Evolutionary conservation across 2,113 vertebrate genomes (phyloP).

Genomic region (Dinomys branickii): DNA sequence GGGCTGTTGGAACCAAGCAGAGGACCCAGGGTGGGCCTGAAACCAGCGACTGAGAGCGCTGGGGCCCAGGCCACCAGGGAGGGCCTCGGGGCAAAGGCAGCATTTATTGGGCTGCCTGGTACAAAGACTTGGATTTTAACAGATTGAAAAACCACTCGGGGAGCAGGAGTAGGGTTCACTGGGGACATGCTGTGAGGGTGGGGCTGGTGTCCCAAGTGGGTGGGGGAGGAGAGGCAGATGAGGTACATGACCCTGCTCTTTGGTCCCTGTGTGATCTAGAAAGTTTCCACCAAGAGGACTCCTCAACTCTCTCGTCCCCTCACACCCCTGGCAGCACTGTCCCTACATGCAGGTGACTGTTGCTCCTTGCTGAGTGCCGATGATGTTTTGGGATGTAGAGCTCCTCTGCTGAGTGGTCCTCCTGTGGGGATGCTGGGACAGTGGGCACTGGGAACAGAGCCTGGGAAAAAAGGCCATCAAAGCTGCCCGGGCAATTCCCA

Average conservation of each 20-base stretch:
- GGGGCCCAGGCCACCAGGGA: accelerated
- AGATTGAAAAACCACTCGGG: not conserved
- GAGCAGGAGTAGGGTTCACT: not conserved
- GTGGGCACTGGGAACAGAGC: constrained; percentile 53
- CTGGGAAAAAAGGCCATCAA: constrained; percentile 77
- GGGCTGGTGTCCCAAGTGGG: too few relatives aligned
- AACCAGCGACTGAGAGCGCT: not conserved
- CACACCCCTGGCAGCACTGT: not conserved
- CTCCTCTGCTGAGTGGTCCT: not conserved
- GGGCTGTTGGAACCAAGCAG: not conserved
- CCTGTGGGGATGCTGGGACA: not conserved
- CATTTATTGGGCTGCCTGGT: not conserved
- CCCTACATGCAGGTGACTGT: not conserved
- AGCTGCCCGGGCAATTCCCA: constrained; percentile 66
- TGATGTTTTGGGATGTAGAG: constrained; percentile 34
- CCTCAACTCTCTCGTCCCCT: accelerated
- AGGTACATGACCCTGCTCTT: not conserved
- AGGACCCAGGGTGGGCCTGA: not conserved
- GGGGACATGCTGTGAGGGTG: not conserved
- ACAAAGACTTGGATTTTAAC: not conserved
- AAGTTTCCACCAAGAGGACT: not conserved
- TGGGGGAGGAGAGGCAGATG: not conserved
- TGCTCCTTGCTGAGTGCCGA: not conserved
- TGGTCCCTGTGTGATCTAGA: not conserved
- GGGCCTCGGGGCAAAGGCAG: not conserved